Conservation (phyloP, 2,113 vertebrate genomes). For the Passer domesticus region DNA sequence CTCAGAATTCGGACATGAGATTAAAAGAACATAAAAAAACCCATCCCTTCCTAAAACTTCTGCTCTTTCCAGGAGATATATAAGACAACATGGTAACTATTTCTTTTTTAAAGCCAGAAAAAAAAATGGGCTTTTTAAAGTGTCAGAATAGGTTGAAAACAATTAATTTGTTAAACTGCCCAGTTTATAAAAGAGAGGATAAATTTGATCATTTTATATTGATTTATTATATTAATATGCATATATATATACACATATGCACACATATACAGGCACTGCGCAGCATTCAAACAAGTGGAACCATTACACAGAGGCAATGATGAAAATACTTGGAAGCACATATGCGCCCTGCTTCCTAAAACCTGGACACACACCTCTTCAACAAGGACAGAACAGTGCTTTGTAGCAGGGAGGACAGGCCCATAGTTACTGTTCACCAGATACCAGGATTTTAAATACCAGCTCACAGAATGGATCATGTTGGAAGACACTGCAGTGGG, state of each 20-base stretch:
- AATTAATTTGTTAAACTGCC: slow-evolving; percentile 7
- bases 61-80: background rate
- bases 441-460: background rate
- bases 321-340: background rate
- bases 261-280: slow-evolving; percentile 55
- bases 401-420: background rate
- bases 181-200: slow-evolving; percentile 6
- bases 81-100: background rate
- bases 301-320: slow-evolving; percentile 38
- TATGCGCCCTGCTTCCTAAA: background rate
- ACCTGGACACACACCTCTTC: background rate
- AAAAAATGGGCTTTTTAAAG: background rate
- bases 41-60: background rate
- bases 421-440: background rate
- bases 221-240: slow-evolving; percentile 69
- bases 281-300: slow-evolving; percentile 67
- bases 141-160: slow-evolving; percentile 17
- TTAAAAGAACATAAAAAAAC: background rate
- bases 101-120: background rate
- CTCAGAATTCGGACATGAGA: background rate
- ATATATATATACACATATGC: background rate
- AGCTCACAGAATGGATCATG: background rate
- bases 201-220: slow-evolving; percentile 69
- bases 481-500: background rate
- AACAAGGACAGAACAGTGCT: fast-evolving